Conservation (phyloP, 92 coral and sea anemone species). For the Zoanthus solanderi region DNA sequence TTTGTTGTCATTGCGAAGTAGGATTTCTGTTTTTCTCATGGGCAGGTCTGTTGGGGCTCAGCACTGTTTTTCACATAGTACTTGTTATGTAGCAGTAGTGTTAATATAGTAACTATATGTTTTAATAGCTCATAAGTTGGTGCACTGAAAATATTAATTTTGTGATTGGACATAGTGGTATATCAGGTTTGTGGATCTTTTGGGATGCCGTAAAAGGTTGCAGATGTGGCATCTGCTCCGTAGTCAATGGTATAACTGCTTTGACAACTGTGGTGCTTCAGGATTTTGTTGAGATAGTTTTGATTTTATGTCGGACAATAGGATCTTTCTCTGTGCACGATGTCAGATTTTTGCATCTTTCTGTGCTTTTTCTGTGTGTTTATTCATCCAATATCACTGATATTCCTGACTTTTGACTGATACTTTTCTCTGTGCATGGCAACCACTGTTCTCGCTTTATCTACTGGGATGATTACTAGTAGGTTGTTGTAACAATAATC, state of each 20-base stretch:
- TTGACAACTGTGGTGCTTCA: constrained; percentile 18
- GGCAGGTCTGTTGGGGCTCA: not conserved
- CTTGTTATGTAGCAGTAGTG: constrained; percentile 40
- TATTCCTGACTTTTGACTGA: not conserved
- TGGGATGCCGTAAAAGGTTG: constrained; percentile 50
- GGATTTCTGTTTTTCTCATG: constrained; percentile 52
- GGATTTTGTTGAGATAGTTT: constrained; percentile 1
- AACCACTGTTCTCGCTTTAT: constrained; percentile 4
- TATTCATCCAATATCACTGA: not conserved
- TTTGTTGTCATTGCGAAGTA: constrained; percentile 41
- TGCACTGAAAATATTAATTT: constrained; percentile 12
- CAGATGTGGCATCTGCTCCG: constrained; percentile 46
- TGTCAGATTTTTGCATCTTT: constrained; percentile 28
- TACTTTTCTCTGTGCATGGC: not conserved
- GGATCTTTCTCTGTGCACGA: constrained; percentile 24
- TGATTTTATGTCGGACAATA: constrained; percentile 1
- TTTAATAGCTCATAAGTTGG: constrained; percentile 50
- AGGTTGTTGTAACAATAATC: not conserved
- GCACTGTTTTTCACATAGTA: constrained; percentile 45
- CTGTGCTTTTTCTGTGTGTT: constrained; percentile 24
- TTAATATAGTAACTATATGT: constrained; percentile 16
- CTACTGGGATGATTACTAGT: not conserved
- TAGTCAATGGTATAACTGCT: constrained; percentile 32
- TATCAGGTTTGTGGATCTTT: constrained; percentile 40
- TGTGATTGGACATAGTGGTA: constrained; percentile 56